Conservation (phyloP, 1,140 invertebrate species). For the Apocrypta bakeri region DNA sequence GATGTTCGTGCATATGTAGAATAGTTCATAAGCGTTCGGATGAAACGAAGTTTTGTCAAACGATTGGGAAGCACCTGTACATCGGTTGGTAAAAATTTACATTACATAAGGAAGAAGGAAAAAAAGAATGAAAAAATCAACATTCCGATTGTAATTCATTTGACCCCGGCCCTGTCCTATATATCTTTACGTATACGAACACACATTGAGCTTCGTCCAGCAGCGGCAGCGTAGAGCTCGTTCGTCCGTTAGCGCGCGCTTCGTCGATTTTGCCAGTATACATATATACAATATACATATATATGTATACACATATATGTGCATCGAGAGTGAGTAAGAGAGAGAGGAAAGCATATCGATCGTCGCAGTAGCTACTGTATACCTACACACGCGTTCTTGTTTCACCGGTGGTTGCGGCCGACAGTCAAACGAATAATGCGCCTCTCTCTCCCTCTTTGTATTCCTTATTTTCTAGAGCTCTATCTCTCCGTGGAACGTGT, state of each 20-base stretch:
- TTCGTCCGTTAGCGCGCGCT: not conserved
- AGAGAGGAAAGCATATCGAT: slow-evolving; percentile 17
- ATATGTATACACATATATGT: not conserved
- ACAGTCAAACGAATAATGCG: slow-evolving; percentile 16
- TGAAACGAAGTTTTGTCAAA: no score
- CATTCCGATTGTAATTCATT: not conserved
- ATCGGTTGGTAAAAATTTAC: no score
- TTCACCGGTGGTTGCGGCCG: not conserved
- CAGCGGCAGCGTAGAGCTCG: not conserved
- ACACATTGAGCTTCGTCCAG: not conserved
- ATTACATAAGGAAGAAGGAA: no score
- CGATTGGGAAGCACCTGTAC: no score
- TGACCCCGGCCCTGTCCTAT: not conserved
- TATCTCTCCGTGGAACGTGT: not conserved
- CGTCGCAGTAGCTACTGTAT: not conserved
- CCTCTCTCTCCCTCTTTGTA: not conserved
- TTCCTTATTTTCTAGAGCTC: not conserved
- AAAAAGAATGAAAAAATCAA: not conserved
- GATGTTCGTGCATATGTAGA: no score
- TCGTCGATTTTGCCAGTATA: not conserved
- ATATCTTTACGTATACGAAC: not conserved
- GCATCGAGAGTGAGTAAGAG: not conserved
- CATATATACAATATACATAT: not conserved
- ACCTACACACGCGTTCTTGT: not conserved
- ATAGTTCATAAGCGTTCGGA: no score